Percentiles rank a stretch among this genome's conserved stretches.
phyloP scores from a whole-genome alignment of 1,140 invertebrate genomes.

The Macrosteles quadrilineatus region DNA sequence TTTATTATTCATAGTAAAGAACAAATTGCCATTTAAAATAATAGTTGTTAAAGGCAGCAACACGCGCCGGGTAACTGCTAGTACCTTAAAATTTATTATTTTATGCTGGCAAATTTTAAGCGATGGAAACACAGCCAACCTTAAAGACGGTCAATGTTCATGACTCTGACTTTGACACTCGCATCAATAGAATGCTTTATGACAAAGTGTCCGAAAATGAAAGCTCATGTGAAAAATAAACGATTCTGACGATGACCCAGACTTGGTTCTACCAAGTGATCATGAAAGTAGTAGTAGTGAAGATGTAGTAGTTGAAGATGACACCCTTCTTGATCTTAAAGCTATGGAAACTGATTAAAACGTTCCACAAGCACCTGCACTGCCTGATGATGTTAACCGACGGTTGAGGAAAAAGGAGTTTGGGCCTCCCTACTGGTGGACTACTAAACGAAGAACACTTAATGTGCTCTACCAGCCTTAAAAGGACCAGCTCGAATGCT shows the following conservation, averaged over 20 bases:
- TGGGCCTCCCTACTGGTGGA: background rate
- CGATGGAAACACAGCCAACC: background rate
- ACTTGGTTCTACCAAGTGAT: background rate
- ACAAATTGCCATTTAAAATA: too few species aligned
- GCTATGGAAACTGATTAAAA: background rate
- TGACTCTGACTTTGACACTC: background rate
- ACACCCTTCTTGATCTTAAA: background rate
- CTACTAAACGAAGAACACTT: background rate
- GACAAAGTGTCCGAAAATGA: background rate
- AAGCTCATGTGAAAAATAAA: background rate
- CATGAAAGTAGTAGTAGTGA: background rate
- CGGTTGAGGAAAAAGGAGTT: background rate
- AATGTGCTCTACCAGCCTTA: slow-evolving; percentile 8
- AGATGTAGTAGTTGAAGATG: background rate
- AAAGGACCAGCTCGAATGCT: slow-evolving; percentile 7
- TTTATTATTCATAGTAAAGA: too few species aligned
- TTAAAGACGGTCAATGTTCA: background rate
- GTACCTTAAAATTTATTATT: too few species aligned
- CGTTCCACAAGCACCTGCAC: background rate
- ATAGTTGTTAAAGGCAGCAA: too few species aligned
- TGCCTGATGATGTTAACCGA: background rate
- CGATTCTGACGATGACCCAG: background rate
- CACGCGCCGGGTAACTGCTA: too few species aligned
- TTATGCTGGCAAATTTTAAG: background rate
- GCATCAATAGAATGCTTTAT: background rate